Evolutionary conservation across 2,113 vertebrate species (phyloP).

Genomic region (Chionomys nivalis): DNA sequence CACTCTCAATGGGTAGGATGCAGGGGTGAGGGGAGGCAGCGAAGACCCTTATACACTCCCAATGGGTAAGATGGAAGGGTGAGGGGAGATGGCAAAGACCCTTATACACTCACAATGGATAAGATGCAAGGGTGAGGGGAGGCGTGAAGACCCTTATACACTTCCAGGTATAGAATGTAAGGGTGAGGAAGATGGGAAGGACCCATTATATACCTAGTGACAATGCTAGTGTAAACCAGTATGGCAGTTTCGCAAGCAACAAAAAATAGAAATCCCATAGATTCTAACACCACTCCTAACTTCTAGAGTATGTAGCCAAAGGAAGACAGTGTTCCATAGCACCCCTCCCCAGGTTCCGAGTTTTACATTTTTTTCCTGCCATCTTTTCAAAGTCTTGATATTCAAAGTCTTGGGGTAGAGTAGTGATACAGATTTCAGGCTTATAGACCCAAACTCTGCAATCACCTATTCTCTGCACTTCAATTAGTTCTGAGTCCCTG

Average conservation of each 20-base stretch:
- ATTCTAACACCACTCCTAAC: too few relatives aligned
- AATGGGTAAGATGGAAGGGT: not conserved
- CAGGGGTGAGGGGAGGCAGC: not conserved
- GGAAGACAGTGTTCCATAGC: not conserved
- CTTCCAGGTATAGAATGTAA: too few relatives aligned
- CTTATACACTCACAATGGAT: too few relatives aligned
- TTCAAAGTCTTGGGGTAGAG: not conserved
- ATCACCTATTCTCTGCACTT: not conserved
- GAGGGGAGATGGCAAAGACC: too few relatives aligned
- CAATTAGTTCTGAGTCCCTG: not conserved
- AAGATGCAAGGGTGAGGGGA: too few relatives aligned
- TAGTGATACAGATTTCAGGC: not conserved
- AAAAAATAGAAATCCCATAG: not conserved
- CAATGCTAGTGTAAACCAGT: not conserved
- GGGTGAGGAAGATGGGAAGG: not conserved
- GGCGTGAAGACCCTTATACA: too few relatives aligned
- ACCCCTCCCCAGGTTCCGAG: not conserved
- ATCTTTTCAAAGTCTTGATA: not conserved
- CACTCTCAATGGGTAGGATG: not conserved
- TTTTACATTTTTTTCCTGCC: not conserved
- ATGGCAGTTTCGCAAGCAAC: not conserved
- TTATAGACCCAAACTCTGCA: too few relatives aligned
- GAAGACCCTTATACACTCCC: not conserved
- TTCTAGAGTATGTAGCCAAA: not conserved
- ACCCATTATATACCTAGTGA: not conserved